Evolutionary conservation across 1,140 invertebrate genomes (phyloP), one percentile per base, ranked within the genome.

Genomic region (Bradynema listronoti): DNA sequence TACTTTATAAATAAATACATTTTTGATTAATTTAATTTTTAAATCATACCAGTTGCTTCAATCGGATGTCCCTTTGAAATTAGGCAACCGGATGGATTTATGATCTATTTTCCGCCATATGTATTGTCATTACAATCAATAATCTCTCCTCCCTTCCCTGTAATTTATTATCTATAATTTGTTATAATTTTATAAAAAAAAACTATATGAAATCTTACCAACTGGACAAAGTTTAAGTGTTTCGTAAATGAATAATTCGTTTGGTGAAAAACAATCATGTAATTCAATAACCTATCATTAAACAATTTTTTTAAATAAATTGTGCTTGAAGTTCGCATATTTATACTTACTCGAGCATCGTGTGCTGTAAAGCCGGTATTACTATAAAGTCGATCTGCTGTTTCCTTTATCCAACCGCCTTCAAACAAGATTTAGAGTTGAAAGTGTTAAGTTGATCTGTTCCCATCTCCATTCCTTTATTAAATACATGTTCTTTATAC

Each of bases 241-340:
- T 83, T 98, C 93, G 73, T 99, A 99, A 2, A 91, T 94, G 5
- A 99, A 88, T 29, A 99, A 80, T 76, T 99, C 94, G 81, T 98
- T 99, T 4, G 89, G 86, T 4, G 92, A 92, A 81, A 99, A 99
- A 80, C 94, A 98, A 78, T 99, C 94, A 73, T 99, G 94, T n/a
- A 97, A 82, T 79, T 99, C 94, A n/a, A 98, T 84, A 0, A 98
- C 92, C 63, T 68, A 29, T 61, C 39, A 32, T 29, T 9, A n/a
- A 2, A 4, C 29, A 25, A 50, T 27, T 9, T 4, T 9, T 43
- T 6, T 22, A 43, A 43, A 22, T 43, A 22, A 6, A 43, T 43
- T 22, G 27, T 39, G 11, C 36, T 11, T 11, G 19, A 39, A 19
- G 19, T 39, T 39, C 36, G 11, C 16, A 50, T 9, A 50, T 2